Conservation (phyloP, 2,888 invertebrate species). For the Trachelus stipa region DNA sequence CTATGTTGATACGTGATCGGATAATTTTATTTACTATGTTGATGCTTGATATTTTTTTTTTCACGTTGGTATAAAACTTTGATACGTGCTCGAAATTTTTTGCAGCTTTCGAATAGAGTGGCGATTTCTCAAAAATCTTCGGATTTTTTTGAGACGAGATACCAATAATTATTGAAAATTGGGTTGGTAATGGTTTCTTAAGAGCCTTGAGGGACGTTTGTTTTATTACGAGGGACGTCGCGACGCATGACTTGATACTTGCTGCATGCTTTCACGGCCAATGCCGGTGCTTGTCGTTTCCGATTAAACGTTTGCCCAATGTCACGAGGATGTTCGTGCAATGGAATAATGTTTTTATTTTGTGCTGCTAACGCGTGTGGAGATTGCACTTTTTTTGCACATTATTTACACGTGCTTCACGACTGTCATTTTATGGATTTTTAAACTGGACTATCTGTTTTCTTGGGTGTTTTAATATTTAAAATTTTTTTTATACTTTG, state of each 20-base stretch:
- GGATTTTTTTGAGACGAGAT: neutral
- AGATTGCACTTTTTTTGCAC: neutral
- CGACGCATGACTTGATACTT: neutral
- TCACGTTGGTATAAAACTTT: too few relatives aligned
- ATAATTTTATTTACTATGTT: neutral
- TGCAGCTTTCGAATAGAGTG: too few relatives aligned
- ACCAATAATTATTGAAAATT: neutral
- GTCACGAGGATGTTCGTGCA: neutral
- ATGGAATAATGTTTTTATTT: neutral
- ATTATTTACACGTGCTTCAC: too few relatives aligned
- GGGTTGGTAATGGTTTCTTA: neutral
- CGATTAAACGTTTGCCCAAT: neutral
- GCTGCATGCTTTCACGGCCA: neutral
- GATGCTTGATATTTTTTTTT: too few relatives aligned
- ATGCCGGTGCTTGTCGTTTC: neutral
- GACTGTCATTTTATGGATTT: neutral
- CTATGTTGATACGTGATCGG: neutral
- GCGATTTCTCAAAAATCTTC: neutral
- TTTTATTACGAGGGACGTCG: neutral
- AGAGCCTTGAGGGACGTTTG: neutral
- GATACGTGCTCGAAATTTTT: neutral
- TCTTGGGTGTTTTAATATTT: neutral
- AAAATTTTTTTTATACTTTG: too few relatives aligned
- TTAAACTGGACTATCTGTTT: neutral
- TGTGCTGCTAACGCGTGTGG: neutral